Evolutionary conservation across 1,140 invertebrate species (phyloP), one percentile per base, ranked within the genome.

Genomic region (Drosophila serrata): DNA sequence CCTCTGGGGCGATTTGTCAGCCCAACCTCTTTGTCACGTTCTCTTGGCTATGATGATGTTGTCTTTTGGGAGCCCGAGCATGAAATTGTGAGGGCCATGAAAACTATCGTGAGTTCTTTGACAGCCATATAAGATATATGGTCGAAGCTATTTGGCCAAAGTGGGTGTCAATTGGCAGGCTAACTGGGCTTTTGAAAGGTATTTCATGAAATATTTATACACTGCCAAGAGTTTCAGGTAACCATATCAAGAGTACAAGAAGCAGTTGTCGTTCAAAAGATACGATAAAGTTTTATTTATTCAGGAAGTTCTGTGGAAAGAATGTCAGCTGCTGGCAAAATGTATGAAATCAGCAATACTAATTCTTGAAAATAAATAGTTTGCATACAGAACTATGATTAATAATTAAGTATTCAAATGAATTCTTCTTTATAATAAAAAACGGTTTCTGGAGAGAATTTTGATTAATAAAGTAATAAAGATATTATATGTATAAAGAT

Each of bases 121-220:
- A 77, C 73, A 77, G 74, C 69, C n/a, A 58, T 56, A 59, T 29
- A 65, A 75, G 73, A 65, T 75, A 58, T 75, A 64, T 65, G 48
- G 40, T 5, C 15, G 17, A 8, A 24, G 55, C 35, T 19, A 39
- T 48, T 51, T 19, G 24, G 53, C 29, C n/a, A 77, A 77, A 75
- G 51, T 59, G 67, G 53, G 43, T 58, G 72, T 53, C 37, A 48
- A 64, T 75, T 63, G 69, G 17, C 48, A 42, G 43, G 70, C 35
- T 40, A 42, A 65, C 22, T 67, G 33, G 33, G 31, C 39, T 45
- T 45, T 2, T 17, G 61, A 33, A 29, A 27, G 56, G 12, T 42
- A 31, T 42, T 42, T 6, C 12, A 60, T 22, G 58, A 63, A 63
- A 61, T 40, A 40, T 63, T 58, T 31, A 60, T 55, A 37, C 19